Base-by-base conservation (phyloP, 2,888 invertebrate species). In the Teleiodes luculella region DNA sequence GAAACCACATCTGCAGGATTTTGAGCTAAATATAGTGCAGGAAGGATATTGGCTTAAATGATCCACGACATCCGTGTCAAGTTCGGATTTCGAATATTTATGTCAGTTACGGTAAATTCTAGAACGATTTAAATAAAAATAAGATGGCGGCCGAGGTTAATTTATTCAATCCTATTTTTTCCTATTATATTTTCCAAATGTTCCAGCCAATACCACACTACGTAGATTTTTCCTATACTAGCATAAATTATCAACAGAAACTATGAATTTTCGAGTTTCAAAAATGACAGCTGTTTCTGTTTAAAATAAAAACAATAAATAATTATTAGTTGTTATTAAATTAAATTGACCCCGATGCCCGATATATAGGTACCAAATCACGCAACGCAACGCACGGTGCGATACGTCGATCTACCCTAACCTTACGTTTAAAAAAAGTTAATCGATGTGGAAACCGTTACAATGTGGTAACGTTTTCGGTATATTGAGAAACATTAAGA, bases 21-120 rank as follows among this genome's bases (percentile, higher is more conserved):
- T 41, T 4, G 49, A 7, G 35, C 55, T 58, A 61, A 57, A 60
- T 59, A 58, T 63, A 61, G 61, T 43, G 52, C 51, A 55, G 60
- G 61, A 60, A 64, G 67, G 68, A 62, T 65, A 66, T 63, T 59
- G 57, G 56, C 56, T 53, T 55, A 53, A 61, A 62, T 11, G 13
- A 8, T 13, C 10, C 28, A 16, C 16, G 16, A 16, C 16, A 47
- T 47, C 46, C 46, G 46, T 16, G 39, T 41, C 24, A 24, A 24
- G 24, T 24, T 24, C 24, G 6, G 6, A 24, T 24, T 3, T 24
- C 24, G 6, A 6, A 24, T 24, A 24, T 6, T 24, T 3, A 24
- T 4, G 39, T 41, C 18, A 41, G 18, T 16, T 20, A 18, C 39
- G 18, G 11, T 10, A 11, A 3, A 41, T 20, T 16, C 1, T 2